Evolutionary conservation across 2,888 invertebrate genomes (phyloP), one percentile per base, ranked within the genome.

Genomic region (Spilarctia lutea): DNA sequence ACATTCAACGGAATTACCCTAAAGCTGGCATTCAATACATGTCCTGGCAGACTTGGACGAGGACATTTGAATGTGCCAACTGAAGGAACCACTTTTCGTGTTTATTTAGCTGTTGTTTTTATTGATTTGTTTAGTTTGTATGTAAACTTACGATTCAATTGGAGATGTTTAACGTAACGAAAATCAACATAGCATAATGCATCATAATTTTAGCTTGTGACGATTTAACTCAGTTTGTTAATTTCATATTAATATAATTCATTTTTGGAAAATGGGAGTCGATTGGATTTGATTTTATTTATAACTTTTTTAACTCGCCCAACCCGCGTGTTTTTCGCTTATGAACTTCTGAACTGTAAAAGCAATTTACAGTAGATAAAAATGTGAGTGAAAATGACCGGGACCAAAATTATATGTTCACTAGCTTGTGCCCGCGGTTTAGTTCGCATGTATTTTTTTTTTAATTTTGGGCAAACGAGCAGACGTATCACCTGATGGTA

Each of bases 181-280:
- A 87, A 91, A 90, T 90, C 90, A 90, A 90, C 87, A 86, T 91
- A 90, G 87, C 90, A 87, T 88, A 89, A 89, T 89, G 90, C 89
- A 89, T 89, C 88, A 88, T 93, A 91, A 91, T 91, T 91, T 92
- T 92, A 92, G 91, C 93, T 92, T 92, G 91, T 92, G 94, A 92
- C 91, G 86, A 87, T 92, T 92, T 91, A 93, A 91, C 94, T 94
- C 92, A 90, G 93, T 93, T 93, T 94, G 89, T 93, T 93, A 90
- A 92, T 94, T 95, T 94, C 91, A 91, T 93, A 94, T 93, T 91
- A 94, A 94, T 94, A 95, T 94, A 93, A 92, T 92, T 93, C 87
- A 86, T 92, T 93, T 94, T 91, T 88, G 76, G 65, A 66, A 52
- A 88, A 87, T 86, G 86, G 87, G 85, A 80, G 78, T 76, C 42